Base-by-base conservation (phyloP, 2,113 vertebrate genomes). In the Caretta caretta region DNA sequence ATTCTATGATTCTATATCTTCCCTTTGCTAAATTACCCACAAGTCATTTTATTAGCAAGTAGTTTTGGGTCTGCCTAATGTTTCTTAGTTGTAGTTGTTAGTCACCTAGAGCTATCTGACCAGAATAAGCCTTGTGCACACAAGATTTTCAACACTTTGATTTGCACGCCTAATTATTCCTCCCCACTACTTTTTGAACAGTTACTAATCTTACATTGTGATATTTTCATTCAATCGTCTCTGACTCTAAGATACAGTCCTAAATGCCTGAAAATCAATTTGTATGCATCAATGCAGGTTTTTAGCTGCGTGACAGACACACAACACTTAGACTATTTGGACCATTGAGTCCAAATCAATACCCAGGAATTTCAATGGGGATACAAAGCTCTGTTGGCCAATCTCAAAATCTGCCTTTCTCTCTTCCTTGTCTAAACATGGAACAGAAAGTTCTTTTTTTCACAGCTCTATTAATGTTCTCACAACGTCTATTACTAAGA, bases 391-490 rank as follows among this genome's bases (percentile, higher is more conserved):
- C 50, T 88, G 69, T 75, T 90, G 80, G 51, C 54, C 56, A 1
- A 0, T 48, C 85, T 92, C 76, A 69, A 42, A 42, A 89, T 20
- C 57, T 84, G 89, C 65, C 69, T 0, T 90, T 80, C 48, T 84
- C 90, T 93, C 56, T 79, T 50, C 6, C 51, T 93, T 89, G n/a
- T 91, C 81, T 92, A 90, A 94, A 94, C 62, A 49, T 31, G 27
- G 59, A 90, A 94, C 69, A 83, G 10, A 88, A 93, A 87, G 42
- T 86, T 20, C 8, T 69, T 80, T 76, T 95, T 51, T 96, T 86
- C 80, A 35, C 81, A 92, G 42, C 10, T 84, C 10, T 80, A 50
- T 79, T 91, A 79, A 83, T 79, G 46, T 85, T 93, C 50, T 83
- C 22, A 29, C n/a, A 38, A 17, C 83, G 88, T 87, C 50, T 94